phyloP scores from a whole-genome alignment of 2,113 vertebrate genomes.

The Neopipo cinnamomea region DNA sequence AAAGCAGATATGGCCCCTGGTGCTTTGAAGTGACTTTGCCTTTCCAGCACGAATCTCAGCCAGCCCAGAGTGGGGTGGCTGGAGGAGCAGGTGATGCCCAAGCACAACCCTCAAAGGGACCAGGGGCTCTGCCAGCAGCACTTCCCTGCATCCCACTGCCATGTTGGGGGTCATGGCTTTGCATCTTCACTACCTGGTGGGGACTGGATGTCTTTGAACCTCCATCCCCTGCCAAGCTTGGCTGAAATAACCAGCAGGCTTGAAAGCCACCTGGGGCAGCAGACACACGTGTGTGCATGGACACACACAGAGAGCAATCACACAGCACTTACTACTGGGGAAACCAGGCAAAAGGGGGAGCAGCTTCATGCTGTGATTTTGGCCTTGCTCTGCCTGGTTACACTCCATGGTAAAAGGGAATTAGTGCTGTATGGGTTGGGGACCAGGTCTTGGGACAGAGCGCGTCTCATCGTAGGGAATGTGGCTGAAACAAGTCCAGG shows the following conservation, averaged over 20 bases:
- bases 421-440: accelerated
- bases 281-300: accelerated
- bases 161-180: accelerated
- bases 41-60: not conserved
- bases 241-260: not conserved
- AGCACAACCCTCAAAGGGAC: not conserved
- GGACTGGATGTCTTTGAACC: not conserved
- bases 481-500: not conserved
- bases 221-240: not conserved
- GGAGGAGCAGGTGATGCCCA: not conserved
- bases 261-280: not conserved
- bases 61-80: not conserved
- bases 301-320: accelerated
- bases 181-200: not conserved
- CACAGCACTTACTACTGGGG: not conserved
- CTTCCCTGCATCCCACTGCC: not conserved
- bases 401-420: not conserved
- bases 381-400: not conserved
- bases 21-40: not conserved
- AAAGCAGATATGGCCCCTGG: not conserved
- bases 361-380: not conserved
- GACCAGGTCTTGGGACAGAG: not conserved
- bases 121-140: not conserved
- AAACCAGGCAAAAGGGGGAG: not conserved
- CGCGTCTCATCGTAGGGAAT: accelerated